Evolutionary conservation across 2,113 vertebrate genomes (phyloP), one percentile per base, ranked within the genome.

Genomic region (Crotophaga sulcirostris): DNA sequence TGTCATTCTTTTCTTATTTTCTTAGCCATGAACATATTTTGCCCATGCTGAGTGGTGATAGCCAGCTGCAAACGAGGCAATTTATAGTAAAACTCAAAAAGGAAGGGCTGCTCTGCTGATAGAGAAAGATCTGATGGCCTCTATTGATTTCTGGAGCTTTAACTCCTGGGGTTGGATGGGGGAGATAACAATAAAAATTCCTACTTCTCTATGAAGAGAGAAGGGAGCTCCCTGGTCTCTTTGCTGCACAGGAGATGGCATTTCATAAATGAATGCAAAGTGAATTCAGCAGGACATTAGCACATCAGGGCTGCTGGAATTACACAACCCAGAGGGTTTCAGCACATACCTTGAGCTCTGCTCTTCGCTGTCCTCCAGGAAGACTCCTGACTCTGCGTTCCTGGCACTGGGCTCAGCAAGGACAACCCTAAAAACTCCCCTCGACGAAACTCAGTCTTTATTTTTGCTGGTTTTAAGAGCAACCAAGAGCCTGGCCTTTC

Each of bases 391-490:
- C 47, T 8, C 14, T 3, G 67, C 5, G 5, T 5, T 13, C 2
- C 64, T 9, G 24, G 23, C 29, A 23, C 54, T 34, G 31, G 67
- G 67, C 56, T 60, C 45, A 19, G 80, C 44, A 55, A 40, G 34
- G 9, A 2, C 7, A 10, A 12, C n/a, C n/a, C 59, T 7, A 8
- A 2, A 26, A 47, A 33, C 2, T 3, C 7, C 4, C 45, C 76
- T 51, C 31, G 33, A 3, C 51, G 17, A 12, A 56, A 38, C 42
- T 4, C 9, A 6, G 34, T 29, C 7, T 59, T 40, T 20, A 26
- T 11, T 72, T 60, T 5, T 33, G n/a, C 64, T 54, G 44, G 31
- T 42, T 16, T 49, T 6, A 16, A 31, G 16, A 74, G 47, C 34
- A 16, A 21, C 8, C 3, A 6, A 36, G 67, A 51, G 34, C 9